These are phyloP conservation scores for Gulo gulo DNA, from an alignment of 2,113 vertebrate species.

Conservation along the genomic window DNA sequence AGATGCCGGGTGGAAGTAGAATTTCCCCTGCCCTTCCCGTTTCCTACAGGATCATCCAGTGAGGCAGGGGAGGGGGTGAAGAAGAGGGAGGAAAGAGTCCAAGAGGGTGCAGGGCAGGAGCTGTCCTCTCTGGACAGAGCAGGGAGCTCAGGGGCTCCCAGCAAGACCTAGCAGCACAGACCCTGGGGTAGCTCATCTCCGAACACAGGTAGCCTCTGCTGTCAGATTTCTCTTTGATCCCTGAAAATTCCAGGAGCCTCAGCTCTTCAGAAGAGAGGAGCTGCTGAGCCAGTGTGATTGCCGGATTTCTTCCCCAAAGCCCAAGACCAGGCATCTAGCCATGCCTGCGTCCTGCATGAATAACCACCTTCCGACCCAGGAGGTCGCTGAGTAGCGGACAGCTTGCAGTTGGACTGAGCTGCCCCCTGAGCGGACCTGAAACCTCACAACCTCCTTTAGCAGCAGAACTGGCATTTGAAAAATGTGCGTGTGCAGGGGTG, in stretches of 20 bases:
- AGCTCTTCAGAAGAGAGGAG: constrained; percentile 56
- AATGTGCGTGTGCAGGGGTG: not conserved
- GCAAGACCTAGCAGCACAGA: not conserved
- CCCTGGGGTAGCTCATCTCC: constrained; percentile 1
- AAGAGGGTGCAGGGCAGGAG: not conserved
- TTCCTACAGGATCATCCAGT: not conserved
- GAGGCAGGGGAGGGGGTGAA: not conserved
- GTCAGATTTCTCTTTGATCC: constrained; percentile 67
- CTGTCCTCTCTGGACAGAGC: not conserved
- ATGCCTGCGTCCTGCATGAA: constrained; percentile 54
- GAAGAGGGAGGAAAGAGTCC: not conserved
- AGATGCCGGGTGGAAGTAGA: not conserved
- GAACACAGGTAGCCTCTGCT: constrained; percentile 35
- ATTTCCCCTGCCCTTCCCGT: not conserved
- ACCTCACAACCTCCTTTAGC: constrained; percentile 19
- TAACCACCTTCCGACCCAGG: constrained; percentile 2
- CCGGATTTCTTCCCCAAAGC: constrained; percentile 52
- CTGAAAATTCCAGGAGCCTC: constrained; percentile 34
- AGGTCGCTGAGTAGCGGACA: not conserved
- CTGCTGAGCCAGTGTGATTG: constrained; percentile 40
- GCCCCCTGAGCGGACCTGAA: not conserved
- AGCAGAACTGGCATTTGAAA: constrained; percentile 54
- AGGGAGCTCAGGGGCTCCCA: not conserved
- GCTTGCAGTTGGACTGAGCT: constrained; percentile 25
- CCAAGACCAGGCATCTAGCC: constrained; percentile 26